These are phyloP conservation scores for Urocyon cinereoargenteus DNA, from an alignment of 2,797 vertebrate genomes.

Conservation along the genomic window DNA sequence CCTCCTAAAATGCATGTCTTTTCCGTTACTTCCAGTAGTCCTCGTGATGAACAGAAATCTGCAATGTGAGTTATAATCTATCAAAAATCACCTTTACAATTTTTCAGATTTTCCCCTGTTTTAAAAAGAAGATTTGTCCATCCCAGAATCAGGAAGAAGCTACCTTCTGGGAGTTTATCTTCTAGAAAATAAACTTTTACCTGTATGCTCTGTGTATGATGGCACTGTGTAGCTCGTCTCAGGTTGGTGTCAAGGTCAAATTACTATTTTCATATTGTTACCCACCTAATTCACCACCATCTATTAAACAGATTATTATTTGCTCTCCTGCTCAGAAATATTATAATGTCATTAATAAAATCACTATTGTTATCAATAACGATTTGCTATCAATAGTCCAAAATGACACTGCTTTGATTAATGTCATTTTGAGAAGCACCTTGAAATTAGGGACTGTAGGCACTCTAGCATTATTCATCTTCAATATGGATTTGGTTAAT, in stretches of 20 bases:
- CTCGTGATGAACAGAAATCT: neutral
- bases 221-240: neutral
- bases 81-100: neutral
- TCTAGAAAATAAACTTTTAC: neutral
- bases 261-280: neutral
- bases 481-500: neutral
- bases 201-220: neutral
- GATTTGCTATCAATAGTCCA: neutral
- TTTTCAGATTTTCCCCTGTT: neutral
- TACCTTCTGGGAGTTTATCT: neutral
- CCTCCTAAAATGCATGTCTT: neutral
- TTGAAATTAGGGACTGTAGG: neutral
- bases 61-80: neutral
- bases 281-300: neutral
- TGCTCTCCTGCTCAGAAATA: neutral
- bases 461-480: too few relatives aligned
- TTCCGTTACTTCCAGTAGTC: neutral
- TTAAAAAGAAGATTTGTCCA: neutral
- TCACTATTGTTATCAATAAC: neutral
- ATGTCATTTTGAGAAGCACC: neutral
- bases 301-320: neutral
- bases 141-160: too few relatives aligned
- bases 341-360: neutral
- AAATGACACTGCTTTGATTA: neutral
- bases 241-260: neutral